Evolutionary conservation across 2,113 vertebrate genomes (phyloP).

Genomic region (Porphyrio hochstetteri): DNA sequence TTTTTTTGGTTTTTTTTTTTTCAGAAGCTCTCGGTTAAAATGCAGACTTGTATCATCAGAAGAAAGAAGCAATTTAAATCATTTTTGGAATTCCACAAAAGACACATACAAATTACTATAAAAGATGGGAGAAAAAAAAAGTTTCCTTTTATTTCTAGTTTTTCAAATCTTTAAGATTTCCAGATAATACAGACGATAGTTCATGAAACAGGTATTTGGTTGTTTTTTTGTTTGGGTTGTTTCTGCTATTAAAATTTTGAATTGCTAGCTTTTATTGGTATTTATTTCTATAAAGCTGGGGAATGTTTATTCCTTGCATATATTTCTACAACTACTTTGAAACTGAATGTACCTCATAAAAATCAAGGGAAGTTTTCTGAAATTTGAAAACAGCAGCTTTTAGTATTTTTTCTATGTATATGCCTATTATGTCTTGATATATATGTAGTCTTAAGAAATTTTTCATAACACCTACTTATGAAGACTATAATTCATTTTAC

Average conservation of each 20-base stretch:
- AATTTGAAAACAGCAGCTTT: neutral
- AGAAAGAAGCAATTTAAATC: neutral
- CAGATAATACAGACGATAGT: neutral
- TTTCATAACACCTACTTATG: neutral
- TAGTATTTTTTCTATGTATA: neutral
- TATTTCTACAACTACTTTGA: neutral
- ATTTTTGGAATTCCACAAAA: neutral
- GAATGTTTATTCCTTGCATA: neutral
- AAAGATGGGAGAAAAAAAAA: accelerated
- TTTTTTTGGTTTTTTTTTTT: neutral
- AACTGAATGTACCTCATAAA: neutral
- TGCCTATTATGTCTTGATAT: neutral
- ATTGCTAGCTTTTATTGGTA: neutral
- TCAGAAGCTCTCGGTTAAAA: neutral
- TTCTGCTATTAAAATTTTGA: neutral
- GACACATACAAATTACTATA: neutral
- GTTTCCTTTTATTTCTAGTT: neutral
- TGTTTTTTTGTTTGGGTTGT: neutral
- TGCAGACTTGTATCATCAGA: neutral
- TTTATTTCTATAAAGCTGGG: neutral
- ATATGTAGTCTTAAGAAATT: neutral
- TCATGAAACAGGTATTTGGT: neutral
- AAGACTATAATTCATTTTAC: neutral
- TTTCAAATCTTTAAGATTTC: neutral
- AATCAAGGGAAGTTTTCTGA: neutral